Conservation (phyloP, 2,113 vertebrate species). For the Toxostoma redivivum region DNA sequence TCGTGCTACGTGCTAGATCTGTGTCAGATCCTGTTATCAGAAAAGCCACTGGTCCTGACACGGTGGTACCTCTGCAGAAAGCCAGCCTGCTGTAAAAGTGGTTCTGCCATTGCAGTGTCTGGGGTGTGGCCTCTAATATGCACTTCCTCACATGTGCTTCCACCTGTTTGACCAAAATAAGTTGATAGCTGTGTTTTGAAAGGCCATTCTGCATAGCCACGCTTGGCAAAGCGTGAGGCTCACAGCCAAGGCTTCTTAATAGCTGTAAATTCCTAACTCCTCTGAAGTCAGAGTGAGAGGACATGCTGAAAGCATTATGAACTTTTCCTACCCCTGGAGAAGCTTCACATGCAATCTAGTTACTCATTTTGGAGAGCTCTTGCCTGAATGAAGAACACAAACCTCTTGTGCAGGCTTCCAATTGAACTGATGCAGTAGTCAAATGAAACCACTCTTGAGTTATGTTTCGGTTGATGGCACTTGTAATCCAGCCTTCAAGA, state of each 20-base stretch:
- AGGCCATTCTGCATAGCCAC: slow-evolving; percentile 32
- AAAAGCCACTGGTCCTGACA: slow-evolving; percentile 18
- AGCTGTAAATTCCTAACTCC: slow-evolving; percentile 15
- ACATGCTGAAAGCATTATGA: slow-evolving; percentile 35
- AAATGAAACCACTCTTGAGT: slow-evolving; percentile 61
- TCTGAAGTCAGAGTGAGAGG: slow-evolving; percentile 56
- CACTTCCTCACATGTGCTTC: neutral
- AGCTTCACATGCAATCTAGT: slow-evolving; percentile 71
- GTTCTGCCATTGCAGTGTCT: neutral
- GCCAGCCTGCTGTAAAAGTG: slow-evolving; percentile 7
- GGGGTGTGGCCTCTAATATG: neutral
- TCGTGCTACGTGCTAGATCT: slow-evolving; percentile 28
- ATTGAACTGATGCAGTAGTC: slow-evolving; percentile 48
- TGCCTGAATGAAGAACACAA: slow-evolving; percentile 68
- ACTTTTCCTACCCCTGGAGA: slow-evolving; percentile 67
- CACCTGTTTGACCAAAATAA: slow-evolving; percentile 58
- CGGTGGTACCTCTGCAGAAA: slow-evolving; percentile 52
- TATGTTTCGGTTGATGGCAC: slow-evolving; percentile 66
- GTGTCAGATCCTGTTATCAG: neutral
- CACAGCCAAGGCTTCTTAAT: slow-evolving; percentile 50
- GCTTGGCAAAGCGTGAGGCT: slow-evolving; percentile 33
- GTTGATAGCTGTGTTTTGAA: neutral
- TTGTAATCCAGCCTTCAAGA: slow-evolving; percentile 64
- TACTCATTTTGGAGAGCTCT: slow-evolving; percentile 68
- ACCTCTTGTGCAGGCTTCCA: slow-evolving; percentile 57